phyloP scores from a whole-genome alignment of 2,888 invertebrate genomes.

The Ferdinandea cuprea region DNA sequence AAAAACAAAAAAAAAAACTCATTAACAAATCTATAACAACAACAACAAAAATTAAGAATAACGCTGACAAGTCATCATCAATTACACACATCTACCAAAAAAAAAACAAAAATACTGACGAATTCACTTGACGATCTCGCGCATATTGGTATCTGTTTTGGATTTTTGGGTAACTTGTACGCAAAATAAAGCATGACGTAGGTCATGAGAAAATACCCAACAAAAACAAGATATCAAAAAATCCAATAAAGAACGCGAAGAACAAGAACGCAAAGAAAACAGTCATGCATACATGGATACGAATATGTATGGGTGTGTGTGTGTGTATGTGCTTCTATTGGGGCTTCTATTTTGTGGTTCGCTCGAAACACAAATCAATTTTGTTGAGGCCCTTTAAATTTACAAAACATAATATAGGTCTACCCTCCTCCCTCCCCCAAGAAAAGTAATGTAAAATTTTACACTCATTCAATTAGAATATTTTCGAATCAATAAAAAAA shows the following conservation, averaged over 20 bases:
- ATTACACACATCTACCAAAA: conserved; percentile 4
- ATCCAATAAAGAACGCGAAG: no score
- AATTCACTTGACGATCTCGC: conserved; percentile 36
- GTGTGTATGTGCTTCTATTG: neutral
- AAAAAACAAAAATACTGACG: neutral
- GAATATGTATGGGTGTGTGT: no score
- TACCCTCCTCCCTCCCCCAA: no score
- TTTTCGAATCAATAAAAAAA: conserved; percentile 23
- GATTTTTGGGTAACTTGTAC: conserved; percentile 1
- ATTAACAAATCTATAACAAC: conserved; percentile 39
- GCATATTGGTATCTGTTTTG: conserved; percentile 19
- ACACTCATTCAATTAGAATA: neutral
- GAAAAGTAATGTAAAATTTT: neutral
- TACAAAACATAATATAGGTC: neutral
- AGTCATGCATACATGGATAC: neutral
- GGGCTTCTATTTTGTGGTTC: neutral
- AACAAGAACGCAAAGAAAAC: no score
- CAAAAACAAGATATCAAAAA: neutral
- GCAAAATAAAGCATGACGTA: conserved; percentile 47
- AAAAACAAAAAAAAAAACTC: conserved; percentile 15
- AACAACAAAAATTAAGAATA: conserved; percentile 11
- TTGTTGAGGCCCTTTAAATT: conserved; percentile 13
- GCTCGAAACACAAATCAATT: neutral
- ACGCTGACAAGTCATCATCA: conserved; percentile 53
- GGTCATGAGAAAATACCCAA: conserved; percentile 53